Percentiles rank a stretch among this genome's conserved stretches.
Conservation (phyloP, 2,797 vertebrate species). For the Cephalopachus bancanus region DNA sequence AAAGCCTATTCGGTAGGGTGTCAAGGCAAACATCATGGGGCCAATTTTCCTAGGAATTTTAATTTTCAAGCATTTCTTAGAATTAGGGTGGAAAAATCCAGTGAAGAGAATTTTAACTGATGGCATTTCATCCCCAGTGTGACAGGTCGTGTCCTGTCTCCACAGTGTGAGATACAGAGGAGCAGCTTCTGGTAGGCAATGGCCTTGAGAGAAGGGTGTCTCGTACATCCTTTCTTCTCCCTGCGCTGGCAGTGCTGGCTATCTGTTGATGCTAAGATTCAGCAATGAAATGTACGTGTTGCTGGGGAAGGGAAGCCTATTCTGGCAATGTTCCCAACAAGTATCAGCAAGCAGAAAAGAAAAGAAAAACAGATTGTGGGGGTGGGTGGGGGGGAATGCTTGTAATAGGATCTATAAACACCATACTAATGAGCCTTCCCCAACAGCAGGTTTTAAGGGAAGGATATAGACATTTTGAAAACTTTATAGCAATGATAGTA, state of each 20-base stretch:
- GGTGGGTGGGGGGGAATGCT: slow-evolving; percentile 52
- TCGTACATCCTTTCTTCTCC: background rate
- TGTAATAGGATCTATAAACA: background rate
- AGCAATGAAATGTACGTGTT: slow-evolving; percentile 32
- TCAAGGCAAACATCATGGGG: background rate
- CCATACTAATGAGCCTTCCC: background rate
- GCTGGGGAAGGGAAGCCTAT: slow-evolving; percentile 19
- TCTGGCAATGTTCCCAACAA: slow-evolving; percentile 42
- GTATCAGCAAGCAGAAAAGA: background rate
- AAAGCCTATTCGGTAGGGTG: background rate
- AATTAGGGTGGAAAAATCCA: background rate
- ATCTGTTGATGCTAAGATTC: background rate
- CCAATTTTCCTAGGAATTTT: background rate
- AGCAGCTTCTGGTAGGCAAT: background rate
- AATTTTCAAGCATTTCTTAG: slow-evolving; percentile 2
- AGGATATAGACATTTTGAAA: background rate
- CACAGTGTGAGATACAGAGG: background rate
- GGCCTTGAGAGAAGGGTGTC: background rate
- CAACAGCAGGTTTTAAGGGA: background rate
- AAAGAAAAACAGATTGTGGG: background rate
- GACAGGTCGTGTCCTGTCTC: background rate
- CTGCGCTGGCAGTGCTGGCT: background rate
- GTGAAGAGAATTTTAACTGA: background rate
- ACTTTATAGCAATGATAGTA: background rate
- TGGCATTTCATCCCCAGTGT: background rate